phyloP scores from a whole-genome alignment of 2,113 vertebrate species.

The Lagopus leucura region DNA sequence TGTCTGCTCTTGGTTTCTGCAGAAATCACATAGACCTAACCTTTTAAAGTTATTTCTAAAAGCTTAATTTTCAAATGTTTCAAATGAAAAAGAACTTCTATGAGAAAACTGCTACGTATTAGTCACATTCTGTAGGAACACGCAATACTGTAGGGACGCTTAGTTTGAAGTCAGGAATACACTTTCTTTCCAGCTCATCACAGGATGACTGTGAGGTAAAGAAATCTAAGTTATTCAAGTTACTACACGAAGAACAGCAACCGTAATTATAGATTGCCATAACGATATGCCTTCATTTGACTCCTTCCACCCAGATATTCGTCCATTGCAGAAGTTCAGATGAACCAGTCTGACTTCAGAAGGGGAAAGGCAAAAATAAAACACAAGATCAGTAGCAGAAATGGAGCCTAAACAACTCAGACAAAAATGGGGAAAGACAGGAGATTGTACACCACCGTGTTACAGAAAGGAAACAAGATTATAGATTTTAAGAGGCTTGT shows the following conservation, averaged over 20 bases:
- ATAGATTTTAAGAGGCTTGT: not conserved
- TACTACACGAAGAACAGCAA: not conserved
- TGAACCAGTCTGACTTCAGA: not conserved
- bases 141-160: not conserved
- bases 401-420: not conserved
- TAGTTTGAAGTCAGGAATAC: not conserved
- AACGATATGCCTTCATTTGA: not conserved
- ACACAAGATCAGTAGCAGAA: not conserved
- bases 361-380: not conserved
- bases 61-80: not conserved
- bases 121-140: not conserved
- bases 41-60: not conserved
- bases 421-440: not conserved
- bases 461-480: not conserved
- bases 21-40: not conserved
- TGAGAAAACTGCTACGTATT: not conserved
- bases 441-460: not conserved
- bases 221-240: not conserved
- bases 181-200: not conserved
- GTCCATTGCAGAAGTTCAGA: not conserved
- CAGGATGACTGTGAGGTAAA: accelerated
- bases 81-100: not conserved
- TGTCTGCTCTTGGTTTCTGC: not conserved
- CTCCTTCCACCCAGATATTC: not conserved
- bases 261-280: accelerated